phyloP scores from a whole-genome alignment of 2,888 invertebrate species.

The Calliopum simillimum region DNA sequence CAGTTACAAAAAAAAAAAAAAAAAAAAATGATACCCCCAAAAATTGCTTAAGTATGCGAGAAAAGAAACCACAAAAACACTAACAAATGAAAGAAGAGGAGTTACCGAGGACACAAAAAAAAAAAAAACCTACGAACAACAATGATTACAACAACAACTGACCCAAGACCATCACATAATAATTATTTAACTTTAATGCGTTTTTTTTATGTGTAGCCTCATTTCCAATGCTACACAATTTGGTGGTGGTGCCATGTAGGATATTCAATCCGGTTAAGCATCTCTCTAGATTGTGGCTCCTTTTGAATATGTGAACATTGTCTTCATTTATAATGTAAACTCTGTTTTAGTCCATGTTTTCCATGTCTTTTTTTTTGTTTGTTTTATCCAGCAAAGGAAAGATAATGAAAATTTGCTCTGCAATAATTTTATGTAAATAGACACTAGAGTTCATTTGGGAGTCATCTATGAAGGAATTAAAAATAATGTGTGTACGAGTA shows the following conservation, averaged over 20 bases:
- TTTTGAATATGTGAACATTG: too few species aligned
- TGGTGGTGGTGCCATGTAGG: too few species aligned
- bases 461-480: constrained; percentile 10
- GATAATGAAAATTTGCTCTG: neutral
- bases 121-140: neutral
- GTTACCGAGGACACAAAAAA: neutral
- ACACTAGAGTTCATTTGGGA: constrained; percentile 2
- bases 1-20: too few species aligned
- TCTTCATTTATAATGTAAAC: too few species aligned
- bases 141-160: neutral
- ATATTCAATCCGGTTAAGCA: too few species aligned
- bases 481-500: neutral
- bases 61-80: neutral
- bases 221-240: too few species aligned
- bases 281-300: too few species aligned
- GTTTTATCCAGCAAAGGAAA: neutral
- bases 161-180: neutral
- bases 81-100: neutral
- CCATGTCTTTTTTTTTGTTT: too few species aligned
- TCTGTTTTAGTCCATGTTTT: too few species aligned
- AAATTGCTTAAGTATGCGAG: neutral
- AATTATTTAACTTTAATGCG: constrained; percentile 8
- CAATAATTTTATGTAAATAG: constrained; percentile 10
- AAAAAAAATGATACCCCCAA: neutral
- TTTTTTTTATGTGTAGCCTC: neutral